A percentile compares a stretch with the other conserved stretches of the same genome.
Evolutionary conservation across 2,113 vertebrate species (phyloP).

Genomic region (Herpetotheres cachinnans): DNA sequence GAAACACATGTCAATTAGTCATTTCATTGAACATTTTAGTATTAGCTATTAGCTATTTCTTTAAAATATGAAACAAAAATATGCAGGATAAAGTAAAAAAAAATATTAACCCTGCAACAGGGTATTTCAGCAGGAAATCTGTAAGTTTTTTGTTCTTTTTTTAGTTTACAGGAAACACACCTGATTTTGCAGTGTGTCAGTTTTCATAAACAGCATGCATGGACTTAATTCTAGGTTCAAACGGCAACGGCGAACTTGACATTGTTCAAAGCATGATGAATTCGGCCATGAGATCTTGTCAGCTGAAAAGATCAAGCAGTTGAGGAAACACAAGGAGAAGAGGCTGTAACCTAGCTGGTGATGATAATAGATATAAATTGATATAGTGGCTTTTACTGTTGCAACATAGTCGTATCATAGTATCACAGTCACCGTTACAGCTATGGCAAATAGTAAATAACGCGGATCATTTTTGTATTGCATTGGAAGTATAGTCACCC

Average conservation of each 20-base stretch:
- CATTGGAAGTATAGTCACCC: neutral
- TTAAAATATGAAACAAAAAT: neutral
- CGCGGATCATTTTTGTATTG: neutral
- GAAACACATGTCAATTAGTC: neutral
- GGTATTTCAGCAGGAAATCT: neutral
- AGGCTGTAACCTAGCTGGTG: neutral
- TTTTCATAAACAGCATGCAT: neutral
- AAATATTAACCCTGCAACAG: neutral
- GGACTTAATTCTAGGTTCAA: neutral
- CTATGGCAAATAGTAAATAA: neutral
- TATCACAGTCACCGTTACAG: neutral
- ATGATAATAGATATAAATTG: neutral
- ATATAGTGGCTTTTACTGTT: neutral
- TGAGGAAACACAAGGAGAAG: neutral
- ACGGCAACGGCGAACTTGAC: neutral
- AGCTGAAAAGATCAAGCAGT: neutral
- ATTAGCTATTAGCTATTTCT: neutral
- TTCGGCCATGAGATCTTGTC: neutral
- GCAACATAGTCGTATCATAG: neutral
- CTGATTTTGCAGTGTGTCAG: neutral
- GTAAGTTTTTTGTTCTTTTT: neutral
- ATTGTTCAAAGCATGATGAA: neutral
- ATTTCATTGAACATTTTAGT: neutral
- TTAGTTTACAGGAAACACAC: neutral
- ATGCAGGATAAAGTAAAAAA: neutral